phyloP scores from a whole-genome alignment of 1,140 invertebrate genomes.

The Drosophila repletoides region DNA sequence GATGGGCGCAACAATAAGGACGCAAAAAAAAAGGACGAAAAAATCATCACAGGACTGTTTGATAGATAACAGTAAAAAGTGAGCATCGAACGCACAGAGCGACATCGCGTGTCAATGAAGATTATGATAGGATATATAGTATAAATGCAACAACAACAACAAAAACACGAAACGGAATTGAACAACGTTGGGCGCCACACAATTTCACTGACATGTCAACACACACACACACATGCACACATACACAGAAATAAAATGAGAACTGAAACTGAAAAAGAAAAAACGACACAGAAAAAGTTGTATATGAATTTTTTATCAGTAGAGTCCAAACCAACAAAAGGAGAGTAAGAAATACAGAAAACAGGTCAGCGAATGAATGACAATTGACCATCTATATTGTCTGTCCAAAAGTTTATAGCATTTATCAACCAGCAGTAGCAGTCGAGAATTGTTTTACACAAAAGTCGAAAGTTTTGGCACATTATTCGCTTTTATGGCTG shows the following conservation, averaged over 20 bases:
- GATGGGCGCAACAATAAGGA: constrained; percentile 59
- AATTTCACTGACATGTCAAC: constrained; percentile 73
- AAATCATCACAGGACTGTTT: constrained; percentile 31
- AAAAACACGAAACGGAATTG: constrained; percentile 55
- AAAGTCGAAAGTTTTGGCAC: constrained; percentile 13
- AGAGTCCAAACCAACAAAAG: constrained; percentile 1
- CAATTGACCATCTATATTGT: constrained; percentile 59
- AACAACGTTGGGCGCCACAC: constrained; percentile 41
- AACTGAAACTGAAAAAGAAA: constrained; percentile 8
- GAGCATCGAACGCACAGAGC: constrained; percentile 12
- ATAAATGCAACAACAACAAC: constrained; percentile 18
- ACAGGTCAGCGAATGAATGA: constrained; percentile 39
- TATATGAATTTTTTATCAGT: constrained; percentile 61
- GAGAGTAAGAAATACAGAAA: neutral
- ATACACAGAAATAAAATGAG: constrained; percentile 3
- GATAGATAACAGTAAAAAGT: constrained; percentile 62
- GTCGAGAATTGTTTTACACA: neutral
- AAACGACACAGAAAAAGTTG: constrained; percentile 21
- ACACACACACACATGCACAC: neutral
- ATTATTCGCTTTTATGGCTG: constrained; percentile 8
- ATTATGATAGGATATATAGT: constrained; percentile 74
- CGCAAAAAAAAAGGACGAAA: constrained; percentile 10
- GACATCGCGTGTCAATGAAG: constrained; percentile 72
- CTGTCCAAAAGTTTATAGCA: constrained; percentile 74
- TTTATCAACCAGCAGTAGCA: constrained; percentile 38